A percentile compares a stretch with the other conserved stretches of the same genome.
phyloP scores from a whole-genome alignment of 2,113 vertebrate species.

The Pagrus major region DNA sequence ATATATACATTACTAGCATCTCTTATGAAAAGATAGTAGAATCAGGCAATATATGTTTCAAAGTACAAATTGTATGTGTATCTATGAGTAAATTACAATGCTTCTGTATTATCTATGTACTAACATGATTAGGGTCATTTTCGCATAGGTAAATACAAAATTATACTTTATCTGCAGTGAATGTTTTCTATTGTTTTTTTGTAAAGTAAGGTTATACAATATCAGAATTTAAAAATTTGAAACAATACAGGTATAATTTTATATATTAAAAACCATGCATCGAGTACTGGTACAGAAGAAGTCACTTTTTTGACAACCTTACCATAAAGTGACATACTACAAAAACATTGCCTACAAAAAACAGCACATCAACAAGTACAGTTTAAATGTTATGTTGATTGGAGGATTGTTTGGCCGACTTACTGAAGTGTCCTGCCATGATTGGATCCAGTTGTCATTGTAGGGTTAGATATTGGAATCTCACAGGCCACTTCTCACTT shows the following conservation, averaged over 20 bases:
- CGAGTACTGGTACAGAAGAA: no score
- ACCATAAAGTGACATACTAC: not conserved
- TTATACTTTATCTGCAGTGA: not conserved
- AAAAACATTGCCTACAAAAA: slow-evolving; percentile 3
- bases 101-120: not conserved
- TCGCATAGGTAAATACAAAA: no score
- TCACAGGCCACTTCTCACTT: slow-evolving; percentile 68
- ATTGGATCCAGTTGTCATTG: slow-evolving; percentile 76
- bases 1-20: not conserved
- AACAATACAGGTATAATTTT: no score
- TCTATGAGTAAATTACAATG: not conserved
- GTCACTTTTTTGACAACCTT: no score
- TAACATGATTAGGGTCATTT: not conserved
- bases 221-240: no score
- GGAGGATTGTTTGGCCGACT: slow-evolving; percentile 60
- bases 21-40: not conserved
- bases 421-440: slow-evolving; percentile 61
- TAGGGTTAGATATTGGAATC: slow-evolving; percentile 69
- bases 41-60: not conserved
- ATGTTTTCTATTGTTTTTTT: not conserved
- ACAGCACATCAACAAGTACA: not conserved
- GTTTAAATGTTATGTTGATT: slow-evolving; percentile 40
- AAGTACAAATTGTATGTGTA: not conserved
- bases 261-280: no score
- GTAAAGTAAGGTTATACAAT: no score